These are phyloP conservation scores for Scolopax mira DNA, from an alignment of 2,113 vertebrate genomes.

Conservation along the genomic window DNA sequence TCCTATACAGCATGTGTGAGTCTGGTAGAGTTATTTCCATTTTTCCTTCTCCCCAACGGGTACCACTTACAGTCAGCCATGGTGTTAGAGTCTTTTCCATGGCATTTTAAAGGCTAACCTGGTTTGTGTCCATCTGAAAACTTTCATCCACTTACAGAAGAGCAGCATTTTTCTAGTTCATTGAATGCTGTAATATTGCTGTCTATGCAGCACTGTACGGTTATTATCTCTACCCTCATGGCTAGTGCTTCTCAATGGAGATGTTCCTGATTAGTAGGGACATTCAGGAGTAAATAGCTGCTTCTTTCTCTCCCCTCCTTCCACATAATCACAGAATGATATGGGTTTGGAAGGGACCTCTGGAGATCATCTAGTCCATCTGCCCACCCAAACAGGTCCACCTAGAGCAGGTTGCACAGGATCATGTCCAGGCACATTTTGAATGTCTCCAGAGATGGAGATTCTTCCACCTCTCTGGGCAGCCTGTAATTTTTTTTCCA, in stretches of 20 bases:
- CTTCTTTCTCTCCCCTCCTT: neutral
- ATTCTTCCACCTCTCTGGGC: too few species aligned
- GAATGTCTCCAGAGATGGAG: too few species aligned
- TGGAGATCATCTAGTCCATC: too few species aligned
- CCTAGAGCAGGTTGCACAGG: too few species aligned
- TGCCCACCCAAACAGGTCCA: too few species aligned
- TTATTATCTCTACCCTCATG: neutral
- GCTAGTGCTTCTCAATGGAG: neutral
- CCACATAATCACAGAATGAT: too few species aligned
- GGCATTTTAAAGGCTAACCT: neutral
- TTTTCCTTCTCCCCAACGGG: neutral
- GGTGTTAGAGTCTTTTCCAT: neutral
- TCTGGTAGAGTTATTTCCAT: neutral
- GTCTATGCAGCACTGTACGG: neutral
- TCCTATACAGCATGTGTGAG: neutral
- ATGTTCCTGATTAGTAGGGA: neutral
- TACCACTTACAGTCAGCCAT: neutral
- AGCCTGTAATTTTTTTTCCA: too few species aligned
- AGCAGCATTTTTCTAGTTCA: neutral
- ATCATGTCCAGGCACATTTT: too few species aligned
- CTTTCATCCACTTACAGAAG: neutral
- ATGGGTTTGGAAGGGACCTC: too few species aligned
- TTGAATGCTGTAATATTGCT: neutral
- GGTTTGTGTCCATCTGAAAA: neutral
- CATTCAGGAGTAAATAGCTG: neutral